Percentiles rank a stretch among this genome's conserved stretches.
These are phyloP conservation scores for Gobio occitaniae DNA, from an alignment of 2,797 vertebrate species.

Conservation along the genomic window DNA sequence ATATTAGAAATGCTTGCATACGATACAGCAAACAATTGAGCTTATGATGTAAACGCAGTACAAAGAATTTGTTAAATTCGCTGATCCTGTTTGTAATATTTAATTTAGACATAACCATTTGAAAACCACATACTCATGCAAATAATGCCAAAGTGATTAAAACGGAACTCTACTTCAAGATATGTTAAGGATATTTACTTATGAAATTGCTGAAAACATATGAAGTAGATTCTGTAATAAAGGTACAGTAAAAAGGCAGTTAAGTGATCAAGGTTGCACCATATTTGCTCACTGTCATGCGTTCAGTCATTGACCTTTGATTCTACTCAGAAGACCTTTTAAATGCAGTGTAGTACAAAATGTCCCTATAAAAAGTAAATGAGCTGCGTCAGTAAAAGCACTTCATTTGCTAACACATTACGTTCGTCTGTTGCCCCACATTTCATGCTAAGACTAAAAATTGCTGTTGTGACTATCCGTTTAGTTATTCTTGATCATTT, in stretches of 20 bases:
- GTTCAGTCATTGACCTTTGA: constrained; percentile 21
- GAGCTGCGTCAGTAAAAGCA: background rate
- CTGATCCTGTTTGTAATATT: background rate
- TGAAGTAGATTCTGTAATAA: background rate
- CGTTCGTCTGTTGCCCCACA: background rate
- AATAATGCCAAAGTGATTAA: background rate
- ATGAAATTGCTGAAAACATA: background rate
- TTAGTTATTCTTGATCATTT: background rate
- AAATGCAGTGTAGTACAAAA: background rate
- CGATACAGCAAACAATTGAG: background rate
- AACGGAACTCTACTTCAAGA: background rate
- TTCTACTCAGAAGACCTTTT: background rate
- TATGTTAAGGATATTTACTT: background rate
- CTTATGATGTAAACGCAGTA: background rate
- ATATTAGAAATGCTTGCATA: background rate
- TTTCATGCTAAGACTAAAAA: background rate
- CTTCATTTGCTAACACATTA: background rate
- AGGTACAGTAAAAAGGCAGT: background rate
- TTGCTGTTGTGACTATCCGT: background rate
- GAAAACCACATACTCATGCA: background rate
- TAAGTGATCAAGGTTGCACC: background rate
- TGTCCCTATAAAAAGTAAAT: background rate
- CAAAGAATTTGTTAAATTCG: background rate
- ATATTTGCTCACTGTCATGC: constrained; percentile 7
- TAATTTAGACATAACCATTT: background rate